Conservation (phyloP, 2,888 invertebrate genomes). For the Halictus ligatus region DNA sequence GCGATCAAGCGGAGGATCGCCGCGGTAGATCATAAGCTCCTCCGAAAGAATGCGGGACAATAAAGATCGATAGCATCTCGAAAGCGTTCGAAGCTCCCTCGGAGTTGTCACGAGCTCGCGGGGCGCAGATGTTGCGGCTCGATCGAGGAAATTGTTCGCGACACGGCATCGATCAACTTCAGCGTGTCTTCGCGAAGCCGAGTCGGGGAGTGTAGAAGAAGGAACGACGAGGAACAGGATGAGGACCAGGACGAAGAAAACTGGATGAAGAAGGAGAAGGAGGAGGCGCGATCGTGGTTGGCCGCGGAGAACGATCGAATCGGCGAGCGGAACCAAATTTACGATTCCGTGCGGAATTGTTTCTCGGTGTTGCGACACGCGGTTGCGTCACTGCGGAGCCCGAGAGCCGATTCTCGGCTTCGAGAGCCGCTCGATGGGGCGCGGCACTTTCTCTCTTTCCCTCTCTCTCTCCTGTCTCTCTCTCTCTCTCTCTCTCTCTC, state of each 20-base stretch:
- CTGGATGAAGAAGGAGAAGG: neutral
- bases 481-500: slow-evolving; percentile 49
- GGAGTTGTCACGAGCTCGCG: neutral
- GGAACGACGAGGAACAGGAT: neutral
- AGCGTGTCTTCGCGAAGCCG: neutral
- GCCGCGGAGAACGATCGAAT: slow-evolving; percentile 6
- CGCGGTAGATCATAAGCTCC: neutral
- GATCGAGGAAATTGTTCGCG: slow-evolving; percentile 19
- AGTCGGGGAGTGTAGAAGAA: neutral
- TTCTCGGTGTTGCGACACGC: slow-evolving; percentile 47
- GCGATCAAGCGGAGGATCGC: neutral
- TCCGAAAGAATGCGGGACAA: neutral
- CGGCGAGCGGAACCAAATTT: slow-evolving; percentile 29
- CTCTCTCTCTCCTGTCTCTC: slow-evolving; percentile 7
- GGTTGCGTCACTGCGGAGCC: slow-evolving; percentile 54
- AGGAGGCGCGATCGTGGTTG: neutral
- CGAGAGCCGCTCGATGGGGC: slow-evolving; percentile 51
- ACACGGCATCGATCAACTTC: slow-evolving; percentile 13
- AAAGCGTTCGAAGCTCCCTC: neutral
- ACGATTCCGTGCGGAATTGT: slow-evolving; percentile 26
- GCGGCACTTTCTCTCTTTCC: slow-evolving; percentile 66
- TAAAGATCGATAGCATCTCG: slow-evolving; percentile 10
- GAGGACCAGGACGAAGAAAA: neutral
- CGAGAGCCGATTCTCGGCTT: slow-evolving; percentile 17
- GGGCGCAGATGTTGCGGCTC: slow-evolving; percentile 1